Evolutionary conservation across 2,888 invertebrate genomes (phyloP).

Genomic region (Aspidapion aeneum): DNA sequence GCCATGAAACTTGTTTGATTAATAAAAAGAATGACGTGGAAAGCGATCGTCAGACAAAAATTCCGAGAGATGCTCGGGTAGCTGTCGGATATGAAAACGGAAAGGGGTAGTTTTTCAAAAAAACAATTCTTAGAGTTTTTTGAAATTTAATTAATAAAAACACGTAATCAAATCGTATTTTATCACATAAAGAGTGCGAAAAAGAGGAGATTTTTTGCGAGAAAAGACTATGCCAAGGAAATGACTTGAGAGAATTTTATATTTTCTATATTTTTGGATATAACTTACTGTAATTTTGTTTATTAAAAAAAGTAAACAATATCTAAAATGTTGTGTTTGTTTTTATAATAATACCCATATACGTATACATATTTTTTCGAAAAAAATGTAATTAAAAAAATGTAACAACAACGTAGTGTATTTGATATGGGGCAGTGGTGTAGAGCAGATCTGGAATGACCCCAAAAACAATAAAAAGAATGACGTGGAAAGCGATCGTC

Average conservation of each 20-base stretch:
- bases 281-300: no score
- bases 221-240: not conserved
- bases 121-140: not conserved
- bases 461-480: slow-evolving; percentile 35
- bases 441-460: slow-evolving; percentile 74
- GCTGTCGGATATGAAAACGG: not conserved
- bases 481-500: slow-evolving; percentile 7
- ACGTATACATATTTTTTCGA: no score
- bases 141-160: slow-evolving; percentile 2
- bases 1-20: no score
- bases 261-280: no score
- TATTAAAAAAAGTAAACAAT: no score
- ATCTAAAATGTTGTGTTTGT: no score
- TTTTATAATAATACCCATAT: no score
- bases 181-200: not conserved
- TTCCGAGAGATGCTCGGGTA: not conserved
- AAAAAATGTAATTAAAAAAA: no score
- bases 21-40: slow-evolving; percentile 9
- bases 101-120: not conserved
- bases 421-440: slow-evolving; percentile 67
- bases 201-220: not conserved
- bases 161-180: not conserved
- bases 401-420: slow-evolving; percentile 71
- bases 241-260: no score
- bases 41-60: not conserved